Base-by-base conservation (phyloP, 2,888 invertebrate species). In the Deilephila porcellus region DNA sequence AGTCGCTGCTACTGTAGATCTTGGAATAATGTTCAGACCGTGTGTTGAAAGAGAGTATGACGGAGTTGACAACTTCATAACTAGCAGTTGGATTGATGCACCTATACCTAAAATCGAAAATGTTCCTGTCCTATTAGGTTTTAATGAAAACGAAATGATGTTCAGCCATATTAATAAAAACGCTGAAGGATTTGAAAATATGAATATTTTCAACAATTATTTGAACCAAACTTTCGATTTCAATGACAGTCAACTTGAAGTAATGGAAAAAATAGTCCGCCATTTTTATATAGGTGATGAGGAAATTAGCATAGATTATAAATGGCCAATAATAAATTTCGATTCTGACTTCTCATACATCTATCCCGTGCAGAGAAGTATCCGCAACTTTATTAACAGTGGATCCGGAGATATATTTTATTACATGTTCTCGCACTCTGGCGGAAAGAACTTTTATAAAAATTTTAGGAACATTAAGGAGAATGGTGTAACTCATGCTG, bases 271-370 rank as follows among this genome's bases (percentile, higher is more conserved):
- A 4, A 70, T 78, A 0, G 75, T 88, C 1, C 79, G 82, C 56
- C 80, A 84, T 11, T 91, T 87, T 67, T 91, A 91, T 64, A 76
- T 90, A 5, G 90, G 89, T 0, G 90, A 90, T 71, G 82, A 86
- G 37, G 73, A 71, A 5, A 60, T 84, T 0, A 82, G 73, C 37
- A 78, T 79, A 53, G 72, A 82, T 0, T 59, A 81, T 0, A 80
- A 77, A 56, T 76, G 78, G 73, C 76, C 80, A 0, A 59, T 91
- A 3, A 80, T 83, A 4, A 75, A 89, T n/a, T 90, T 89, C 64
- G 81, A 84, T 73, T 87, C 90, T 0, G 92, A 92, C 78, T 85
- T 83, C 7, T 78, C 78, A 14, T 91, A 85, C 63, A 80, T 76
- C 20, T 80, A 89, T 76, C 88, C 91, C 0, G 75, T 81, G 3